phyloP scores from a whole-genome alignment of 2,888 invertebrate species.

The Chrysotoxum bicinctum region DNA sequence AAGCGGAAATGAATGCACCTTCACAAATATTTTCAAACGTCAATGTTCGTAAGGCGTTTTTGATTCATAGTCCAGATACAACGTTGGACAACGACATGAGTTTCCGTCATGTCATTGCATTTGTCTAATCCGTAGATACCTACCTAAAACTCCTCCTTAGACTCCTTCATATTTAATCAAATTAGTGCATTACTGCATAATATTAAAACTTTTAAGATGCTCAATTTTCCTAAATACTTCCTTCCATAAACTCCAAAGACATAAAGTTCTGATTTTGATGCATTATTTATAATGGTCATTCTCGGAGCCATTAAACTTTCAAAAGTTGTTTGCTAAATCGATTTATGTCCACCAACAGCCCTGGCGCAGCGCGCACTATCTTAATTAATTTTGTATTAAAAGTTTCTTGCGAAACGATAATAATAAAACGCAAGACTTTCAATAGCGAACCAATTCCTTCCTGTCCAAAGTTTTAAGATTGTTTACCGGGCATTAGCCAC shows the following conservation, averaged over 20 bases:
- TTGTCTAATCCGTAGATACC: too few species aligned
- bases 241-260: neutral
- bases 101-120: too few species aligned
- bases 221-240: neutral
- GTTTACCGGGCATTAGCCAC: constrained; percentile 24
- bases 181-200: neutral
- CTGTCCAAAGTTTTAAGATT: constrained; percentile 21
- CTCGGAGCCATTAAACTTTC: neutral
- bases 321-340: constrained; percentile 17
- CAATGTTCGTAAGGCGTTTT: too few species aligned
- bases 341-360: neutral
- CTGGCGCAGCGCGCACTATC: neutral
- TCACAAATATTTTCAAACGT: too few species aligned
- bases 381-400: constrained; percentile 32
- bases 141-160: neutral
- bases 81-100: too few species aligned
- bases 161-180: constrained; percentile 4
- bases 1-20: too few species aligned
- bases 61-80: too few species aligned
- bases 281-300: neutral
- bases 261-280: neutral
- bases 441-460: constrained; percentile 12
- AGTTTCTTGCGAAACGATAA: constrained; percentile 12
- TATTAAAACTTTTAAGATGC: neutral
- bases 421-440: constrained; percentile 3